phyloP scores from a whole-genome alignment of 2,113 vertebrate species.

The Potamarius usumacintae region DNA sequence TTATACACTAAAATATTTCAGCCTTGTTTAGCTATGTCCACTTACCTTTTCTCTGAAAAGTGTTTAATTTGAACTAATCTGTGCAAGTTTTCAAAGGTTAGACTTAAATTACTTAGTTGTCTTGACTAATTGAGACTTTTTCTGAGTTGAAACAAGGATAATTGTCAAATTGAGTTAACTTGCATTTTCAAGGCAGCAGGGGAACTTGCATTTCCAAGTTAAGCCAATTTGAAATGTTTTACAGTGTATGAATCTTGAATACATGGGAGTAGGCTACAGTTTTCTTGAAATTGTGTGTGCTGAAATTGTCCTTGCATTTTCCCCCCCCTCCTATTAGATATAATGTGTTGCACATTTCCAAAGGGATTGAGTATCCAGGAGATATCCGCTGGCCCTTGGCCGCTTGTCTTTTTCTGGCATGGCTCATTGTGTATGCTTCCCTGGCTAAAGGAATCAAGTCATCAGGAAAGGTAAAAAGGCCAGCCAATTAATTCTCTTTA shows the following conservation, averaged over 20 bases:
- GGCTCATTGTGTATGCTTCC: slow-evolving; percentile 93
- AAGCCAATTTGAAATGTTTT: no score
- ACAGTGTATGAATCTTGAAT: not conserved
- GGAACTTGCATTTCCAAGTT: no score
- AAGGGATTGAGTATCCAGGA: slow-evolving; percentile 94
- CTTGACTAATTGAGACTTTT: no score
- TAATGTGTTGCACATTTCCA: slow-evolving; percentile 96
- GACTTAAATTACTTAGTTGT: no score
- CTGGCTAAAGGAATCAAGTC: slow-evolving; percentile 98
- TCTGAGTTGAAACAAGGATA: no score
- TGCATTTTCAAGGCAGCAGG: no score
- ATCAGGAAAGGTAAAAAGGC: slow-evolving; percentile 87
- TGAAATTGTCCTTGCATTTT: not conserved
- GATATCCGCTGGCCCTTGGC: slow-evolving; percentile 94
- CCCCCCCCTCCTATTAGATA: slow-evolving; percentile 76
- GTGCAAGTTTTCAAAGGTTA: no score
- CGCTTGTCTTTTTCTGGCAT: slow-evolving; percentile 87
- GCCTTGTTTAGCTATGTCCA: no score
- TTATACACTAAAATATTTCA: not conserved
- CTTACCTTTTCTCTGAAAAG: no score
- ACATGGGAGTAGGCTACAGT: not conserved
- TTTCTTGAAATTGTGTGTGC: not conserved
- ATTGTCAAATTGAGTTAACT: no score
- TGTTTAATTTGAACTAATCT: no score
- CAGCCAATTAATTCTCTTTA: not conserved